A percentile compares a stretch with the other conserved stretches of the same genome.
Conservation (phyloP, 2,797 vertebrate genomes). For the Chelon labrosus region DNA sequence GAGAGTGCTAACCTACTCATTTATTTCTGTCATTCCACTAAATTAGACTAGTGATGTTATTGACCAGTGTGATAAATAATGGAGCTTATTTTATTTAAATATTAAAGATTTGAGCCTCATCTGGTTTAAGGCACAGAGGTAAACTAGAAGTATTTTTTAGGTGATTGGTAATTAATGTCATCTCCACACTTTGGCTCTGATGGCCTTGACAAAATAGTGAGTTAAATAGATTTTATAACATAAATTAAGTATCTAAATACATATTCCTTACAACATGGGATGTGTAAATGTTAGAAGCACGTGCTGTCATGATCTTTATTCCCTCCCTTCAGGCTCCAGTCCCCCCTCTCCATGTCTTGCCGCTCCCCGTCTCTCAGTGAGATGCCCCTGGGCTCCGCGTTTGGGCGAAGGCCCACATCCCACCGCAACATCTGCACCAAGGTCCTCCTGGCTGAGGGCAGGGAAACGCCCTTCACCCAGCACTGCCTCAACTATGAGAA, state of each 20-base stretch:
- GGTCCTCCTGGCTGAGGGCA: slow-evolving; percentile 91
- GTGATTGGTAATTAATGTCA: too few species aligned
- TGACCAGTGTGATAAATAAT: too few species aligned
- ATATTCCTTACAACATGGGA: background rate
- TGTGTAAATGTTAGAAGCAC: background rate
- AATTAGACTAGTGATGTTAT: too few species aligned
- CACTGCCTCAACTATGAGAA: slow-evolving; percentile 93
- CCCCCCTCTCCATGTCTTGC: slow-evolving; percentile 84
- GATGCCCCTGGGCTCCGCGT: slow-evolving; percentile 81
- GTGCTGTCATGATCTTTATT: background rate
- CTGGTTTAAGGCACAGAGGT: too few species aligned
- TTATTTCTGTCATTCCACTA: too few species aligned
- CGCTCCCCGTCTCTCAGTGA: slow-evolving; percentile 84
- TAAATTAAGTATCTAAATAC: background rate
- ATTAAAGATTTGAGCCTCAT: too few species aligned
- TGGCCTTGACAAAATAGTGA: background rate
- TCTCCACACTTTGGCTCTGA: too few species aligned
- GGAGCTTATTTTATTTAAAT: too few species aligned
- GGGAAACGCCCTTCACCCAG: slow-evolving; percentile 88
- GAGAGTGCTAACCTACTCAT: too few species aligned
- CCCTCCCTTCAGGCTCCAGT: slow-evolving; percentile 75
- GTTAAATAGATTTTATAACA: background rate
- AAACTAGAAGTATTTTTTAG: too few species aligned
- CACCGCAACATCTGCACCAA: slow-evolving; percentile 94
- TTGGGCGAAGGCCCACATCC: slow-evolving; percentile 86